A percentile compares a stretch with the other conserved stretches of the same genome.
Evolutionary conservation across 2,797 vertebrate genomes (phyloP).

Genomic region (Sebastes umbrosus): DNA sequence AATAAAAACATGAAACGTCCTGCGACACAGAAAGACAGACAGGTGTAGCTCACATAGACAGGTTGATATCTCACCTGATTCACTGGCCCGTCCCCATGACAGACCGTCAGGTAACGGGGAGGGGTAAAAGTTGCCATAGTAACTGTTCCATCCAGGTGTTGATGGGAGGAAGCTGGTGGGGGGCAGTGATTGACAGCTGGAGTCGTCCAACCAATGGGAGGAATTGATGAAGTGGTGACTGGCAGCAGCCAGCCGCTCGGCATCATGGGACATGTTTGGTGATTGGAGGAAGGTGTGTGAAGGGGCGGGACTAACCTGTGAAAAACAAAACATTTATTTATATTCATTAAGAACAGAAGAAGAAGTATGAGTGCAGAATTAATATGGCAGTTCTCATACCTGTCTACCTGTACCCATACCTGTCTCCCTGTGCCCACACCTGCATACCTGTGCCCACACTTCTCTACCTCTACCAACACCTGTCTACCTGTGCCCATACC

Average conservation of each 20-base stretch:
- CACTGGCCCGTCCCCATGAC: not conserved
- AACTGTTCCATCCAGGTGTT: slow-evolving; percentile 49
- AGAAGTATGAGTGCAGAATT: not conserved
- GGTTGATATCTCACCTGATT: slow-evolving; percentile 31
- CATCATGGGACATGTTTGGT: not conserved
- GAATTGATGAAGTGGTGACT: slow-evolving; percentile 53
- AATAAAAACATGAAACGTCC: not conserved
- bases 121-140: slow-evolving; percentile 8
- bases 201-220: slow-evolving; percentile 74
- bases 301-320: slow-evolving; percentile 19
- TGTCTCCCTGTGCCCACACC: too few species aligned
- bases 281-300: slow-evolving; percentile 25
- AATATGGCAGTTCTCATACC: too few species aligned
- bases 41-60: not conserved
- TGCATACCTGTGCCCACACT: too few species aligned
- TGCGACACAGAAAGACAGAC: not conserved
- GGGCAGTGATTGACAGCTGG: slow-evolving; percentile 65
- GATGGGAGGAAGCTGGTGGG: slow-evolving; percentile 34
- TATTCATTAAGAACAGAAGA: not conserved
- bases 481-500: too few species aligned
- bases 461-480: too few species aligned
- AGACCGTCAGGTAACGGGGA: not conserved
- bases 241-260: not conserved
- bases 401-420: too few species aligned
- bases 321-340: not conserved